These are phyloP conservation scores for Sylvia atricapilla DNA, from an alignment of 2,113 vertebrate species.

Conservation along the genomic window DNA sequence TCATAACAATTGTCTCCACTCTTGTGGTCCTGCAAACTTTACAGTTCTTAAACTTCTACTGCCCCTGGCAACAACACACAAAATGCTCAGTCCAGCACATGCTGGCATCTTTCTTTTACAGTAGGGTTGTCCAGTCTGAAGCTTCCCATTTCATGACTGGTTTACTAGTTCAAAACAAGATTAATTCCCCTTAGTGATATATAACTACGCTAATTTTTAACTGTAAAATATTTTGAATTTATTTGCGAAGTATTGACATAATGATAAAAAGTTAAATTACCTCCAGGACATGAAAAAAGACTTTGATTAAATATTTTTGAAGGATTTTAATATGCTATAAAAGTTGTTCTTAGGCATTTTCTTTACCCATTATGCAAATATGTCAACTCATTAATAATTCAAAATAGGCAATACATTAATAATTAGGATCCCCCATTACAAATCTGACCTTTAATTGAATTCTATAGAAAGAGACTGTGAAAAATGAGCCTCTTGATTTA, in stretches of 20 bases:
- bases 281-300: neutral
- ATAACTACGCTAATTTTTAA: neutral
- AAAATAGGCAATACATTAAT: conserved; percentile 81
- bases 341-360: conserved; percentile 74
- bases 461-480: conserved; percentile 77
- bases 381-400: conserved; percentile 78
- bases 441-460: conserved; percentile 86
- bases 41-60: neutral
- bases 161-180: neutral
- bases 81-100: neutral
- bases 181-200: neutral
- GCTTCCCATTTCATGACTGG: neutral
- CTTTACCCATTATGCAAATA: conserved; percentile 80
- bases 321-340: conserved; percentile 35
- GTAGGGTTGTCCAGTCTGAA: neutral
- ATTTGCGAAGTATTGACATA: conserved; percentile 22
- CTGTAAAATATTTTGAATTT: conserved; percentile 35
- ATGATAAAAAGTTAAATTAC: conserved; percentile 18
- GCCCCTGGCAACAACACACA: neutral
- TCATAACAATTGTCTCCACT: neutral
- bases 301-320: conserved; percentile 54
- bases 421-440: conserved; percentile 79
- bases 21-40: neutral
- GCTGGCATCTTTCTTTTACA: neutral
- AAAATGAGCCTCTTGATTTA: conserved; percentile 81